Evolutionary conservation across 2,797 vertebrate species (phyloP).

Genomic region (Manis javanica): DNA sequence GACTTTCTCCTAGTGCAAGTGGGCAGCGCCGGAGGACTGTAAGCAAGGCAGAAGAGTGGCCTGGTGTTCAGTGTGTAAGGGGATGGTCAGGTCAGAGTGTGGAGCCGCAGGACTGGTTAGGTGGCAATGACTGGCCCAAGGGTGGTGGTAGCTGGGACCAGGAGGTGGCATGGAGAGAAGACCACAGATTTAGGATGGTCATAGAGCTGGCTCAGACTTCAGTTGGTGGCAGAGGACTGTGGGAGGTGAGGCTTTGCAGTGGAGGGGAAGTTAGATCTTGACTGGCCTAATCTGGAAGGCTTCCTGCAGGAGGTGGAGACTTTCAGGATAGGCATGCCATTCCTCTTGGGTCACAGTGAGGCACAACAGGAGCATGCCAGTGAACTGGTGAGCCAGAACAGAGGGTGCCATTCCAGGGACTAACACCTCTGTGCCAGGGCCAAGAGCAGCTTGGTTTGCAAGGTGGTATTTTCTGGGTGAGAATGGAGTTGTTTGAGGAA

Average conservation of each 20-base stretch:
- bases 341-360: background rate
- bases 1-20: background rate
- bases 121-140: background rate
- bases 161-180: background rate
- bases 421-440: background rate
- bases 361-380: background rate
- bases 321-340: background rate
- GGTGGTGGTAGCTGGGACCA: background rate
- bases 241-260: background rate
- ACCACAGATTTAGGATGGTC: background rate
- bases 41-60: background rate
- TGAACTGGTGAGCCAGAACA: background rate
- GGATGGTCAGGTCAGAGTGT: background rate
- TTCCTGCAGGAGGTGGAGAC: constrained; percentile 46
- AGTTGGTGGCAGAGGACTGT: background rate
- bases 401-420: background rate
- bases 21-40: background rate
- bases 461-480: constrained; percentile 57
- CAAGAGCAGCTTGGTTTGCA: constrained; percentile 51
- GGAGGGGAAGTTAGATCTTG: background rate
- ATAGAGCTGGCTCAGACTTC: background rate
- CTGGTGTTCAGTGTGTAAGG: background rate
- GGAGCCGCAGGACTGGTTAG: background rate
- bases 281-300: background rate
- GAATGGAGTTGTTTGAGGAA: constrained; percentile 55